A percentile compares a stretch with the other conserved stretches of the same genome.
Evolutionary conservation across 2,888 invertebrate species (phyloP).

Genomic region (Ophioninae sp.): DNA sequence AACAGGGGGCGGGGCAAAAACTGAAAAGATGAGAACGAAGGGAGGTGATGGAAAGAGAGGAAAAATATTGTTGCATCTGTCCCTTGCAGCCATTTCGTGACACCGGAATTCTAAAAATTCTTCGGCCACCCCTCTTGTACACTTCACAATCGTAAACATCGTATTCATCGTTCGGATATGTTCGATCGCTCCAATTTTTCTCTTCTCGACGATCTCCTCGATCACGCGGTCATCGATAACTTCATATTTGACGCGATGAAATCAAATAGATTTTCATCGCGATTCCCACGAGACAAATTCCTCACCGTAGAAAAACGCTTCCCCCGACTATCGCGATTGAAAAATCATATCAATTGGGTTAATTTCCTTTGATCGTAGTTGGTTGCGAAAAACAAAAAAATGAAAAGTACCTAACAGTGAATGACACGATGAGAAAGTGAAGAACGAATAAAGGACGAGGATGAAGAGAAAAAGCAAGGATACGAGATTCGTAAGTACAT

Average conservation of each 20-base stretch:
- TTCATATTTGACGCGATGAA: not conserved
- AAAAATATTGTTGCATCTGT: slow-evolving; percentile 60
- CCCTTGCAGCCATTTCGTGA: slow-evolving; percentile 65
- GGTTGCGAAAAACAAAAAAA: not conserved
- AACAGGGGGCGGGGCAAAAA: slow-evolving; percentile 18
- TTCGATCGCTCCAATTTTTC: not conserved
- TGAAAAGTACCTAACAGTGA: not conserved
- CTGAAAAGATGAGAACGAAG: slow-evolving; percentile 32
- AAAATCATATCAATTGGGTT: no score
- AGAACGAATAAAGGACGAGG: slow-evolving; percentile 23
- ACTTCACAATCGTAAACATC: slow-evolving; percentile 49
- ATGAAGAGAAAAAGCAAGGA: slow-evolving; percentile 24
- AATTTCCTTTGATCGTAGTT: not conserved
- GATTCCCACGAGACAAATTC: no score
- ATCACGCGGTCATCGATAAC: not conserved
- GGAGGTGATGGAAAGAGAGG: slow-evolving; percentile 40
- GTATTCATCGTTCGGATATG: not conserved
- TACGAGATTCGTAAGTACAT: slow-evolving; percentile 46
- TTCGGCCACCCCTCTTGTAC: slow-evolving; percentile 61
- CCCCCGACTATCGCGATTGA: no score
- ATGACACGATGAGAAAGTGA: slow-evolving; percentile 31
- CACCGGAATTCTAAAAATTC: slow-evolving; percentile 67
- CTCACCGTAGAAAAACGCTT: no score
- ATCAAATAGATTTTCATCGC: no score
- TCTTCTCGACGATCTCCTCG: not conserved